These are phyloP conservation scores for Drosophila lini DNA, from an alignment of 1,140 invertebrate genomes.

Conservation along the genomic window DNA sequence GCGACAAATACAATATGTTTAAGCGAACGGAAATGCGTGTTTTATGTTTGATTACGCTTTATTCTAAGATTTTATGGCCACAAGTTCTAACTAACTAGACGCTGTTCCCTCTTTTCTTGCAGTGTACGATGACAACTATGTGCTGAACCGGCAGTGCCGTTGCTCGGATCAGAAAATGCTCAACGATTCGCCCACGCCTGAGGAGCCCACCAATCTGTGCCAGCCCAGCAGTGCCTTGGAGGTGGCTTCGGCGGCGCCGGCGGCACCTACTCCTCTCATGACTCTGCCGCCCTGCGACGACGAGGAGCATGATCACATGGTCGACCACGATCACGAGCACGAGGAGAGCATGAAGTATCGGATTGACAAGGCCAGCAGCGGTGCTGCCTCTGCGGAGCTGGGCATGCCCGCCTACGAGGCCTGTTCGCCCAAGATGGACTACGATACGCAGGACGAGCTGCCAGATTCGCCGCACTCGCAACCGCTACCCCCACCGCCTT, in stretches of 20 bases:
- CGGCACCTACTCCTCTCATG: slow-evolving; percentile 33
- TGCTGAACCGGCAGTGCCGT: slow-evolving; percentile 65
- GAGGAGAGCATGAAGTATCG: slow-evolving; percentile 69
- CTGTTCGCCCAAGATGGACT: slow-evolving; percentile 72
- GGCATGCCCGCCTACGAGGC: slow-evolving; percentile 66
- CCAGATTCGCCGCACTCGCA: slow-evolving; percentile 68
- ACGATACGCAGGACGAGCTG: slow-evolving; percentile 71
- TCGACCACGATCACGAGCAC: slow-evolving; percentile 24
- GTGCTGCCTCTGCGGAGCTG: slow-evolving; percentile 62
- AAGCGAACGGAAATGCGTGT: slow-evolving; percentile 44
- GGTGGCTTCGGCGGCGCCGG: slow-evolving; percentile 12
- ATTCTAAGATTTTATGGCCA: slow-evolving; percentile 1
- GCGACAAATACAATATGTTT: slow-evolving; percentile 71
- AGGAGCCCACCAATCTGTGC: slow-evolving; percentile 71
- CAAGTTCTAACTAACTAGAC: not conserved
- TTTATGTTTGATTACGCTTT: slow-evolving; percentile 11
- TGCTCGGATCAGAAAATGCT: slow-evolving; percentile 64
- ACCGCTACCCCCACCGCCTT: slow-evolving; percentile 49
- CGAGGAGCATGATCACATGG: slow-evolving; percentile 43
- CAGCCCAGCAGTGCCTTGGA: slow-evolving; percentile 57
- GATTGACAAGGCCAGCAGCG: slow-evolving; percentile 65
- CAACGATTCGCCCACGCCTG: slow-evolving; percentile 65
- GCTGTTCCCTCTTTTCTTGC: slow-evolving; percentile 19
- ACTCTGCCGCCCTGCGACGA: slow-evolving; percentile 55
- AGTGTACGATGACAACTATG: slow-evolving; percentile 72